phyloP scores from a whole-genome alignment of 2,113 vertebrate genomes.

The Apus apus region DNA sequence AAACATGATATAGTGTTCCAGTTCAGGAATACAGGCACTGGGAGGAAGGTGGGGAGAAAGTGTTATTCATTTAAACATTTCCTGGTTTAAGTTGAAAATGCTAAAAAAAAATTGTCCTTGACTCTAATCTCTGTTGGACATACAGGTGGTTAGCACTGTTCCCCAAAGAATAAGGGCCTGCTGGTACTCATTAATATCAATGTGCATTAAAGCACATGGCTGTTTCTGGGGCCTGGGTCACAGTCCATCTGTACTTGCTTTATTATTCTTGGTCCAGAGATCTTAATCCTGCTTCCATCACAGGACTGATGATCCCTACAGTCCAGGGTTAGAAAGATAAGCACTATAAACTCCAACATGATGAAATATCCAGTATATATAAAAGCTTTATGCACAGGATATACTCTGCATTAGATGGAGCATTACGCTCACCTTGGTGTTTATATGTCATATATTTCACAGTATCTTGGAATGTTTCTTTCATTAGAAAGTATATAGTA shows the following conservation, averaged over 20 bases:
- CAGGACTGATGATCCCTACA: not conserved
- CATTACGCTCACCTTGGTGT: not conserved
- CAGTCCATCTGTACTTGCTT: not conserved
- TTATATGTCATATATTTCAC: not conserved
- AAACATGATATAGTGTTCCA: not conserved
- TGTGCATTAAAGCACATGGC: accelerated
- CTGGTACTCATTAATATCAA: not conserved
- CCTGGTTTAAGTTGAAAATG: not conserved
- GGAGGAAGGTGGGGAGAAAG: not conserved
- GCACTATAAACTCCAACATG: not conserved
- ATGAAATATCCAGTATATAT: not conserved
- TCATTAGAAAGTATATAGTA: not conserved
- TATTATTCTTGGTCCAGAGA: not conserved
- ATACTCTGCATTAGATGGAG: not conserved
- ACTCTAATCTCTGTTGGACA: not conserved
- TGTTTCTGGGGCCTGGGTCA: not conserved
- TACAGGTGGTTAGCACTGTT: not conserved
- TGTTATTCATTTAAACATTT: not conserved
- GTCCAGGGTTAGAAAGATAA: not conserved
- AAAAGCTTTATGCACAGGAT: not conserved
- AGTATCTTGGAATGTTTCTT: not conserved
- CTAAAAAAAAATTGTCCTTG: too few species aligned
- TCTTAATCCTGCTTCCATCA: not conserved
- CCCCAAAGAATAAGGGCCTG: not conserved
- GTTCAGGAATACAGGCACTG: not conserved